phyloP scores from a whole-genome alignment of 2,113 vertebrate genomes.

The Perca flavescens region DNA sequence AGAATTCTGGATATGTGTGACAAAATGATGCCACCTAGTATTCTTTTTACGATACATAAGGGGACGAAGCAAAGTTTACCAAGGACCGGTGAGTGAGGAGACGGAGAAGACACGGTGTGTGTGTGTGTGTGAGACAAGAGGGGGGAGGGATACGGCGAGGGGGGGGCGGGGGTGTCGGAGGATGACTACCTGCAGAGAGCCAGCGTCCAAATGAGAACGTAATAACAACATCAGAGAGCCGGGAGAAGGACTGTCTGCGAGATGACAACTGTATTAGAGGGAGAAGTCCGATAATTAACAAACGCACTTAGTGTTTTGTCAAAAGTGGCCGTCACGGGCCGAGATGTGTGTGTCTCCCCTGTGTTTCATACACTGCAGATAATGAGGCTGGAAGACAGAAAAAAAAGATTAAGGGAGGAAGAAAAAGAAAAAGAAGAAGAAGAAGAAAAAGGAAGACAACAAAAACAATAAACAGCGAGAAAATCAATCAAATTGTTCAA shows the following conservation, averaged over 20 bases:
- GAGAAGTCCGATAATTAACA: constrained; percentile 84
- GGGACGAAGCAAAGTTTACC: constrained; percentile 47
- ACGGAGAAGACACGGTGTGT: constrained; percentile 1
- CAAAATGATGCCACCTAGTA: neutral
- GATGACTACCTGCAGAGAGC: constrained; percentile 81
- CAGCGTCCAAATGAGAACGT: constrained; percentile 81
- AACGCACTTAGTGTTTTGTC: constrained; percentile 84
- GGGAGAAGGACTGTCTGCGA: constrained; percentile 73
- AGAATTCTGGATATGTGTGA: neutral
- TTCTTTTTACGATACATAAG: neutral
- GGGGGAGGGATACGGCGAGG: constrained; percentile 29
- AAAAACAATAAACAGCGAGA: constrained; percentile 51
- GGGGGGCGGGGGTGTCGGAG: neutral
- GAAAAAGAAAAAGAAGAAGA: constrained; percentile 5
- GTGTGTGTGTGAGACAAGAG: constrained; percentile 33
- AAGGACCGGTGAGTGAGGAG: neutral
- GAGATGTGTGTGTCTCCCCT: constrained; percentile 42
- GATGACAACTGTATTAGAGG: constrained; percentile 81
- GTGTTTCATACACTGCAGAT: constrained; percentile 57
- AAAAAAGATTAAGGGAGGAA: constrained; percentile 25
- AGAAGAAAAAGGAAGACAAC: constrained; percentile 42
- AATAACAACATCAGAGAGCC: constrained; percentile 81
- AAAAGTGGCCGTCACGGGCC: constrained; percentile 78
- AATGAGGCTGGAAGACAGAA: constrained; percentile 65
- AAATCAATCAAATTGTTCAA: constrained; percentile 77